Conservation (phyloP, 2,113 vertebrate species). For the Narcine bancroftii region DNA sequence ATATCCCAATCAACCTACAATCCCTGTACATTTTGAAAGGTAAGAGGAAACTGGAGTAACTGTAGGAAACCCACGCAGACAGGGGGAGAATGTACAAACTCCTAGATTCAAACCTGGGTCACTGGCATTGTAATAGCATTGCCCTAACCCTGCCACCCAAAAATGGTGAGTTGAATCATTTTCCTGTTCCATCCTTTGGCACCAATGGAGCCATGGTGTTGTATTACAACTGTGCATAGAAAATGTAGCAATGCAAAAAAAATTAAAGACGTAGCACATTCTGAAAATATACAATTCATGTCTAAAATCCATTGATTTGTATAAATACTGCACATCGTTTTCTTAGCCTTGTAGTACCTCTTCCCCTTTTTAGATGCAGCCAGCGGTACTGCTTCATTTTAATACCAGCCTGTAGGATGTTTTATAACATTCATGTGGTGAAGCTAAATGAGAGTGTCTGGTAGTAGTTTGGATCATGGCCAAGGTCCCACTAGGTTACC, state of each 20-base stretch:
- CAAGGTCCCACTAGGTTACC: slow-evolving; percentile 32
- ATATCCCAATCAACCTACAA: too few species aligned
- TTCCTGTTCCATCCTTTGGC: not conserved
- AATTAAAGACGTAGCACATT: not conserved
- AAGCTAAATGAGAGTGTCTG: slow-evolving; percentile 35
- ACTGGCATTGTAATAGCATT: too few species aligned
- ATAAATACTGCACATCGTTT: slow-evolving; percentile 27
- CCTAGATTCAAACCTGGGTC: too few species aligned
- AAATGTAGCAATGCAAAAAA: not conserved
- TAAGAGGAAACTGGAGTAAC: too few species aligned
- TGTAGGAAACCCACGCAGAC: too few species aligned
- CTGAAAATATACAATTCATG: slow-evolving; percentile 31
- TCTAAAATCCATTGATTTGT: slow-evolving; percentile 7
- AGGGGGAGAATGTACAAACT: too few species aligned
- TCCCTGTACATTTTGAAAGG: too few species aligned
- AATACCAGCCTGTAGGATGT: slow-evolving; percentile 32
- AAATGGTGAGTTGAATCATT: not conserved
- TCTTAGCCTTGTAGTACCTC: slow-evolving; percentile 25
- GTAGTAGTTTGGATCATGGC: slow-evolving; percentile 27
- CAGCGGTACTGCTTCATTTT: slow-evolving; percentile 28
- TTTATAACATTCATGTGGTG: slow-evolving; percentile 35
- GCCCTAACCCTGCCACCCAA: too few species aligned
- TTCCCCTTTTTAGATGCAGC: slow-evolving; percentile 27
- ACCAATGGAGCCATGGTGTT: not conserved
- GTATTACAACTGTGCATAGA: not conserved